phyloP scores from a whole-genome alignment of 2,888 invertebrate species.

The Eledona agricola region DNA sequence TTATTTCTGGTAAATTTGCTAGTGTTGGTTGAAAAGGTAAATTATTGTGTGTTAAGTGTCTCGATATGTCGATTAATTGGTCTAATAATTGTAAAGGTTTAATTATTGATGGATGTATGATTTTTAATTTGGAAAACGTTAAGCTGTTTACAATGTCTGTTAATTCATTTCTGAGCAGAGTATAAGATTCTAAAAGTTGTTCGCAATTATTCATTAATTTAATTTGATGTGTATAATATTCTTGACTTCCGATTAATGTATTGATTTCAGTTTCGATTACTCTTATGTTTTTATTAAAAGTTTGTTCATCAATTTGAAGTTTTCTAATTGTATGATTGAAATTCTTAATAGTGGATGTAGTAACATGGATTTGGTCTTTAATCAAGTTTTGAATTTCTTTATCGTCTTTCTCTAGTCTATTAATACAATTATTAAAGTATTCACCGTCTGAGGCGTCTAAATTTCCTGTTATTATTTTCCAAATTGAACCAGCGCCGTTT shows the following conservation, averaged over 20 bases:
- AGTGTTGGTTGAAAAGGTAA: conserved; percentile 4
- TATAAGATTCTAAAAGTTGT: conserved; percentile 3
- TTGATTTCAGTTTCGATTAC: conserved; percentile 3
- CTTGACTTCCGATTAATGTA: conserved; percentile 1
- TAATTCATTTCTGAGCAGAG: background rate
- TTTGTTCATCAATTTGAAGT: conserved; percentile 1
- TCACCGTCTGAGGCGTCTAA: conserved; percentile 35
- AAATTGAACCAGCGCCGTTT: conserved; percentile 36
- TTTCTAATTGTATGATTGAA: conserved; percentile 7
- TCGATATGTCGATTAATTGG: background rate
- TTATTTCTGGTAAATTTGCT: background rate
- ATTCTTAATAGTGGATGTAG: conserved; percentile 4
- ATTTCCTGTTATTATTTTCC: conserved; percentile 34
- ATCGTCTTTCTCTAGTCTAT: conserved; percentile 29
- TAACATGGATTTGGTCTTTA: conserved; percentile 4
- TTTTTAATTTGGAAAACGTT: conserved; percentile 6
- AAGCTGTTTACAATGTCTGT: background rate
- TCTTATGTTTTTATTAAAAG: conserved; percentile 4
- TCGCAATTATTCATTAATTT: conserved; percentile 3
- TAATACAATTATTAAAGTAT: conserved; percentile 27
- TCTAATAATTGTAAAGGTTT: background rate
- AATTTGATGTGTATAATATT: background rate
- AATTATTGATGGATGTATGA: conserved; percentile 7
- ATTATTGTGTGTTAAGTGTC: conserved; percentile 7
- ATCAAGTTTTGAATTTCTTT: conserved; percentile 1